These are phyloP conservation scores for Aphodius granarius DNA, from an alignment of 2,888 invertebrate genomes.

Conservation along the genomic window DNA sequence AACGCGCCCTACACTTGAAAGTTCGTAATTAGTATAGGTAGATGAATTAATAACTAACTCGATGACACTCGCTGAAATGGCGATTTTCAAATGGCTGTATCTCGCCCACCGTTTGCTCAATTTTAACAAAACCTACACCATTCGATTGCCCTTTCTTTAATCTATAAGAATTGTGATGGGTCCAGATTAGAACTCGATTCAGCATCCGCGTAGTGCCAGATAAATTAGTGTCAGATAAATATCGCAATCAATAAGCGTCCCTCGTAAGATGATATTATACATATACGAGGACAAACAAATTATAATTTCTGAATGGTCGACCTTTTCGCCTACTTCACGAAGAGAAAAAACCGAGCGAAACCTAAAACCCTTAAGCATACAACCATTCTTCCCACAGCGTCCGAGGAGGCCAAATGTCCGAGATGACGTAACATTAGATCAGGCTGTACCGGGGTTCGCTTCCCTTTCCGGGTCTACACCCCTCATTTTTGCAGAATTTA, in stretches of 20 bases:
- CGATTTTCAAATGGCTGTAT: too few relatives aligned
- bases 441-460: slow-evolving; percentile 45
- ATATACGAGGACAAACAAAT: not conserved
- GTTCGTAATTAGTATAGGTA: too few relatives aligned
- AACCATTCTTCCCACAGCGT: slow-evolving; percentile 14
- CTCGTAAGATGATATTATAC: not conserved
- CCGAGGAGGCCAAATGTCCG: slow-evolving; percentile 36
- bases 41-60: too few relatives aligned
- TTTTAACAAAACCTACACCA: too few relatives aligned
- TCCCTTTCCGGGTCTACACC: slow-evolving; percentile 47
- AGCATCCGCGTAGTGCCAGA: too few relatives aligned
- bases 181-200: too few relatives aligned
- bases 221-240: too few relatives aligned
- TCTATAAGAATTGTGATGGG: too few relatives aligned
- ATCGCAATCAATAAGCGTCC: not conserved
- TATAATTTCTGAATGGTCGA: not conserved
- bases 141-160: too few relatives aligned
- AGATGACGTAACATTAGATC: slow-evolving; percentile 48
- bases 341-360: not conserved
- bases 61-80: too few relatives aligned
- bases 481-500: slow-evolving; percentile 51
- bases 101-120: too few relatives aligned
- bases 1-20: too few relatives aligned
- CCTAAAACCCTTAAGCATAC: slow-evolving; percentile 16
- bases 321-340: not conserved